Conservation (phyloP, 2,888 invertebrate genomes). For the Epicampocera succincta region DNA sequence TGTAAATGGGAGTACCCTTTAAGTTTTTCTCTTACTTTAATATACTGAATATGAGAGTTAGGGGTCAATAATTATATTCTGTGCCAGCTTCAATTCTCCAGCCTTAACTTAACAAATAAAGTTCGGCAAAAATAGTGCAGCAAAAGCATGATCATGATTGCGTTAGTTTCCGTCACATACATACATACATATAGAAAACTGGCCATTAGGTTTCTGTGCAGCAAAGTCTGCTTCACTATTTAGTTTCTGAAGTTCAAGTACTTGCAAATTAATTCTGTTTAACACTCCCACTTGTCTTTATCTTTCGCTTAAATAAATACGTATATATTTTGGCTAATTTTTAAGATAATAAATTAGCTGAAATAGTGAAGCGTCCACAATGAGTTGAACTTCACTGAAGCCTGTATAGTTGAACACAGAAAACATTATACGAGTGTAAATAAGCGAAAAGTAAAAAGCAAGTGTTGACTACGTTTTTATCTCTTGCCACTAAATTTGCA, state of each 20-base stretch:
- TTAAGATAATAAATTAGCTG: constrained; percentile 61
- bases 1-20: no score
- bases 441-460: constrained; percentile 9
- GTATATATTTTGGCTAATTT: constrained; percentile 59
- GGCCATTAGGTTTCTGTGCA: no score
- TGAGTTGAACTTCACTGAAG: constrained; percentile 12
- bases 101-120: no score
- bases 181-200: no score
- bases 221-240: no score
- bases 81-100: no score
- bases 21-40: no score
- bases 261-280: constrained; percentile 2
- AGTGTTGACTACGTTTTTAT: constrained; percentile 44
- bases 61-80: no score
- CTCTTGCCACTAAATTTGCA: constrained; percentile 55
- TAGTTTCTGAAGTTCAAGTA: neutral
- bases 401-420: constrained; percentile 1
- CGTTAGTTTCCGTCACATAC: no score
- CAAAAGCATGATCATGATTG: no score
- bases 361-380: constrained; percentile 50
- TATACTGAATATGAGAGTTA: no score
- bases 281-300: neutral
- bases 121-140: no score
- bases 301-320: constrained; percentile 28
- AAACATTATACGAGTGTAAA: neutral